Conservation (phyloP, 92 coral and sea anemone species). For the Pocillopora meandrina region DNA sequence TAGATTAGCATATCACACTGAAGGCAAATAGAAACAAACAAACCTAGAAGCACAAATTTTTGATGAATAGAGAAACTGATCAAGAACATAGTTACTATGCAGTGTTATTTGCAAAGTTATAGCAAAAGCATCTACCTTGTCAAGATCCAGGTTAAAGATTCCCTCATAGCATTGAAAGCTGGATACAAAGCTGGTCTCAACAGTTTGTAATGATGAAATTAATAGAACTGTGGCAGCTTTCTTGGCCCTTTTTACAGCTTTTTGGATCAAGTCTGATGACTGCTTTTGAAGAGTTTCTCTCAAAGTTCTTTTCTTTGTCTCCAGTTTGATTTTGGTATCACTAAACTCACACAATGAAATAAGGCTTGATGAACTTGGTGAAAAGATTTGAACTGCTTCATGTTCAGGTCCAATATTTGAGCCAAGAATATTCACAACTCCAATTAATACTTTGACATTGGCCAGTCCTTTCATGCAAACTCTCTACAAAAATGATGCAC, state of each 20-base stretch:
- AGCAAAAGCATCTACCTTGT: constrained; percentile 12
- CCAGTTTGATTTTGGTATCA: background rate
- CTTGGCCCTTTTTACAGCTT: constrained; percentile 39
- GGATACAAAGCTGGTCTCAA: constrained; percentile 53
- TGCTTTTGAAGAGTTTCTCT: constrained; percentile 21
- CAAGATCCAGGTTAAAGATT: constrained; percentile 35
- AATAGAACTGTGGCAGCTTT: constrained; percentile 57
- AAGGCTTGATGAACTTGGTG: constrained; percentile 58
- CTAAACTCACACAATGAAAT: constrained; percentile 48
- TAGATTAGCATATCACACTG: no score
- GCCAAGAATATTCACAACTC: constrained; percentile 51
- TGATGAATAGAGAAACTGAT: background rate
- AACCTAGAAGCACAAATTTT: background rate
- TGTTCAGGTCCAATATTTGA: constrained; percentile 35
- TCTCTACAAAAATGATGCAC: constrained; percentile 19
- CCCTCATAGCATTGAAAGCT: constrained; percentile 43
- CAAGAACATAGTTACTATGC: background rate
- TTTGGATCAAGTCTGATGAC: constrained; percentile 26
- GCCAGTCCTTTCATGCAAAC: constrained; percentile 63
- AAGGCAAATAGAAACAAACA: background rate
- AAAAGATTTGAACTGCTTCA: constrained; percentile 46
- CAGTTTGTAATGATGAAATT: constrained; percentile 28
- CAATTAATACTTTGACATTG: constrained; percentile 31
- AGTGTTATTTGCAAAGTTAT: no score
- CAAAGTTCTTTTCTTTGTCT: background rate